Conservation (phyloP, 2,113 vertebrate genomes). For the Lamprologus lemairii region DNA sequence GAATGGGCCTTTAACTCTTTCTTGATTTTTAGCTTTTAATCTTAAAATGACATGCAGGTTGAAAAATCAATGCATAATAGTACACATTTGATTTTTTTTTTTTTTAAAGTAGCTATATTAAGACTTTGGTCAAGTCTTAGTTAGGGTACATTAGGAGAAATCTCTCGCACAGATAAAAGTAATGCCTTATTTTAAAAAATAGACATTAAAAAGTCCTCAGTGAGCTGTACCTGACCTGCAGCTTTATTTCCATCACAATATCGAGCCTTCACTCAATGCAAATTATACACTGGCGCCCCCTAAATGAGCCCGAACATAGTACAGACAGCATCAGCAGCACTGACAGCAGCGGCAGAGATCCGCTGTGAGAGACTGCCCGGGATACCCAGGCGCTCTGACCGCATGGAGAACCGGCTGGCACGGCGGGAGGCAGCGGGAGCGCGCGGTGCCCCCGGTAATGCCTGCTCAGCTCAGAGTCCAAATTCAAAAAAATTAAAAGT, state of each 20-base stretch:
- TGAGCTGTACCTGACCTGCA: not conserved
- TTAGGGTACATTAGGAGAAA: fast-evolving
- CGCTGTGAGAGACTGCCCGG: not conserved
- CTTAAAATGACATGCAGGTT: not conserved
- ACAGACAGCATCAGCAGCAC: not conserved
- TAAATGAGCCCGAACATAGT: slow-evolving; percentile 33
- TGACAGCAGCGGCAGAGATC: not conserved
- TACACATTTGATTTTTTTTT: not conserved
- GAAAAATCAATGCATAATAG: not conserved
- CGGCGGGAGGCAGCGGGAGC: not conserved
- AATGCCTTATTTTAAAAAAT: not conserved
- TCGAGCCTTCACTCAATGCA: not conserved
- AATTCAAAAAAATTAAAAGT: not conserved
- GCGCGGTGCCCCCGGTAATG: not conserved
- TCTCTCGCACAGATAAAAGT: not conserved
- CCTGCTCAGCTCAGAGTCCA: not conserved
- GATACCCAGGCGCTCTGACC: not conserved
- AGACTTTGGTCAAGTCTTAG: not conserved
- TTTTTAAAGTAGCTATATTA: fast-evolving
- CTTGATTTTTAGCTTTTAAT: not conserved
- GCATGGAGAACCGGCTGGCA: not conserved
- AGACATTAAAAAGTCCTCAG: not conserved
- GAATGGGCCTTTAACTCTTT: not conserved
- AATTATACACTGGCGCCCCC: slow-evolving; percentile 64
- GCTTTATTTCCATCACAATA: not conserved